phyloP scores from a whole-genome alignment of 2,797 vertebrate species.

The Pangasius macronema region DNA sequence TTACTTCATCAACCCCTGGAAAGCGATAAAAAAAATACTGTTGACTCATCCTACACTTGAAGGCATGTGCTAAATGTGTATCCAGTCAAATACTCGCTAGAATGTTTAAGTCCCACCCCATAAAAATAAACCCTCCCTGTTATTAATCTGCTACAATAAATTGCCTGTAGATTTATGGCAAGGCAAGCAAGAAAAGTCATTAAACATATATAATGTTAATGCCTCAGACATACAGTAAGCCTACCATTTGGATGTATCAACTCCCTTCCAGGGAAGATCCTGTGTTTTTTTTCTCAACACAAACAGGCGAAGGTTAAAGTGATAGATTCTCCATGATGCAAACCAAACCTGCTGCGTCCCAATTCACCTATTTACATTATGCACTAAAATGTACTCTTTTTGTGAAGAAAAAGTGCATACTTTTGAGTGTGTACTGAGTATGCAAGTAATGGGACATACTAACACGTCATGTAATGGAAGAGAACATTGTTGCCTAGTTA shows the following conservation, averaged over 20 bases:
- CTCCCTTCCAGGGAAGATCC: not conserved
- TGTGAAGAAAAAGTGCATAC: no score
- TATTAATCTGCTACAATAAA: not conserved
- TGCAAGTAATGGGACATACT: no score
- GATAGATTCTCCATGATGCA: not conserved
- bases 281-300: not conserved
- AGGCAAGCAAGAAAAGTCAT: not conserved
- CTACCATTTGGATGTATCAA: not conserved
- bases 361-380: no score
- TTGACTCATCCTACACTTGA: not conserved
- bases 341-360: not conserved
- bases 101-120: not conserved
- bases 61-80: not conserved
- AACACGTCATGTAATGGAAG: no score
- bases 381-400: no score
- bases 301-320: not conserved
- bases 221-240: no score
- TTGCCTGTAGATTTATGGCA: slow-evolving; percentile 2
- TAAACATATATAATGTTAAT: not conserved
- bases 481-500: no score
- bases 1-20: not conserved
- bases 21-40: not conserved
- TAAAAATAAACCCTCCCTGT: not conserved
- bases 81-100: not conserved
- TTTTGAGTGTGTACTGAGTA: no score